Evolutionary conservation across 2,113 vertebrate species (phyloP).

Genomic region (Rana temporaria): DNA sequence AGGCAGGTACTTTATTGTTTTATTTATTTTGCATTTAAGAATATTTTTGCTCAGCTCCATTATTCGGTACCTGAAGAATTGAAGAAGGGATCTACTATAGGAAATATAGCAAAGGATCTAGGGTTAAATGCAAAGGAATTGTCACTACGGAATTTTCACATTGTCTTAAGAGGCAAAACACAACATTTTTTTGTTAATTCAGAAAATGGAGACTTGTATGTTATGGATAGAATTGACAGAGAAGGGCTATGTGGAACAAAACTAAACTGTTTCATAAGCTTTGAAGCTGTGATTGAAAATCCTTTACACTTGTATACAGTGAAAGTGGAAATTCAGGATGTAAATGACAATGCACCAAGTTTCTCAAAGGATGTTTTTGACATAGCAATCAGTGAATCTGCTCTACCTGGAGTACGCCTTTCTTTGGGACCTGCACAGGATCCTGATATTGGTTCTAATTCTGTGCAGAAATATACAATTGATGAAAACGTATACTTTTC

Average conservation of each 20-base stretch:
- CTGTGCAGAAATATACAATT: constrained; percentile 59
- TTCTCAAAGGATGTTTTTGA: constrained; percentile 31
- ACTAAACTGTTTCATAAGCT: no score
- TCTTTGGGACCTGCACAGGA: constrained; percentile 73
- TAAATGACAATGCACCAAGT: constrained; percentile 50
- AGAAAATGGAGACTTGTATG: constrained; percentile 89
- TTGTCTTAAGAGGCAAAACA: constrained; percentile 64
- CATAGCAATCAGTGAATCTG: constrained; percentile 73
- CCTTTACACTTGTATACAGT: constrained; percentile 70
- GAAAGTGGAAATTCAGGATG: constrained; percentile 47
- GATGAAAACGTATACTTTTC: constrained; percentile 51
- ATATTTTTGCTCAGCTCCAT: constrained; percentile 54
- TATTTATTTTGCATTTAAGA: no score
- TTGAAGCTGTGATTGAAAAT: constrained; percentile 66
- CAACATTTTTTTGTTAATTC: constrained; percentile 92
- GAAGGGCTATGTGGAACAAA: constrained; percentile 50
- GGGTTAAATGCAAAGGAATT: constrained; percentile 60
- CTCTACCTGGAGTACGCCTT: constrained; percentile 69
- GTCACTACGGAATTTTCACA: constrained; percentile 61
- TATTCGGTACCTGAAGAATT: constrained; percentile 65
- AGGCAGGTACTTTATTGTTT: no score
- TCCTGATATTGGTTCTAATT: constrained; percentile 71
- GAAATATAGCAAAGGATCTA: constrained; percentile 64
- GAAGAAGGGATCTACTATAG: constrained; percentile 57
- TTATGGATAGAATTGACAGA: constrained; percentile 73